These are phyloP conservation scores for Vultur gryphus DNA, from an alignment of 2,797 vertebrate species.

Conservation along the genomic window DNA sequence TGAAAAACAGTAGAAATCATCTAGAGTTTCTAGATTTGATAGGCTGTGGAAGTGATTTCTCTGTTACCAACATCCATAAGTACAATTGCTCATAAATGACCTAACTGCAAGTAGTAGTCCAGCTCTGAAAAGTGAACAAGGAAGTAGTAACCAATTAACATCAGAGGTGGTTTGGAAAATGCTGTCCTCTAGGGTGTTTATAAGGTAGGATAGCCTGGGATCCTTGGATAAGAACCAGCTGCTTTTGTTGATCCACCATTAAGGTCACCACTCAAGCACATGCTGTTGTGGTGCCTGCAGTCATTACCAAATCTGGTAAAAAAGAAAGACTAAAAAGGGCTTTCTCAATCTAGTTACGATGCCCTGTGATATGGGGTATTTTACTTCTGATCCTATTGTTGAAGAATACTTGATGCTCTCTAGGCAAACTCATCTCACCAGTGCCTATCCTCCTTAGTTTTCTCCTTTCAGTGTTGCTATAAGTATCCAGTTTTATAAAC, in stretches of 20 bases:
- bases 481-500: not conserved
- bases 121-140: not conserved
- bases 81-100: not conserved
- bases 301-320: not conserved
- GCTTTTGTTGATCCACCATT: not conserved
- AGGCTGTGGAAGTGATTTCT: not conserved
- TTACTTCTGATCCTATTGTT: not conserved
- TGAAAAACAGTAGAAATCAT: not conserved
- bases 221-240: not conserved
- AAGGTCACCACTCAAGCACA: not conserved
- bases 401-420: not conserved
- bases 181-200: not conserved
- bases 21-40: not conserved
- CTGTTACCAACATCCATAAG: not conserved
- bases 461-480: not conserved
- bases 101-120: not conserved
- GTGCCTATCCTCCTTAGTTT: not conserved
- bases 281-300: not conserved
- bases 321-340: not conserved
- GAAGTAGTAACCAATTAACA: not conserved
- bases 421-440: not conserved
- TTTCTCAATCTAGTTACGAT: not conserved
- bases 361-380: not conserved
- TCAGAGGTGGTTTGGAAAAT: not conserved
- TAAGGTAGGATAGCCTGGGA: not conserved